These are phyloP conservation scores for Dasyprocta punctata DNA, from an alignment of 2,113 vertebrate species.

Conservation along the genomic window DNA sequence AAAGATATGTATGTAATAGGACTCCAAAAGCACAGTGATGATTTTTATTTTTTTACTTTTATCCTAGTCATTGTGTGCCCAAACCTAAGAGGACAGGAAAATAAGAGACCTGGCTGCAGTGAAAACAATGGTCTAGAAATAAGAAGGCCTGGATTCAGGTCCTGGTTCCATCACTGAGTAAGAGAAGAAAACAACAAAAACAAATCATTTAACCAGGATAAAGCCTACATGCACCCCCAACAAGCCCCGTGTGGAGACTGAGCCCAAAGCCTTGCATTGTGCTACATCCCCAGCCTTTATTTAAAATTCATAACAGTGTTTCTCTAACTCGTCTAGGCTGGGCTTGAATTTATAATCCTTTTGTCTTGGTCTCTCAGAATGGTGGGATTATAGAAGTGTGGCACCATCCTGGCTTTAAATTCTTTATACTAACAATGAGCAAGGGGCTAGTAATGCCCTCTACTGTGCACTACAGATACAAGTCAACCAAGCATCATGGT, in stretches of 20 bases:
- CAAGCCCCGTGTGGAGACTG: neutral
- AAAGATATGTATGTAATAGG: neutral
- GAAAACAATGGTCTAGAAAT: neutral
- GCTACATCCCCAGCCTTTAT: neutral
- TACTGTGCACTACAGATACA: neutral
- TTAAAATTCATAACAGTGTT: neutral
- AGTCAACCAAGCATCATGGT: neutral
- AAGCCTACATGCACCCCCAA: neutral
- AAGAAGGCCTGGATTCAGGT: neutral
- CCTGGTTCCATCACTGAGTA: neutral
- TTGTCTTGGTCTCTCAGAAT: neutral
- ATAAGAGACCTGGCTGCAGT: neutral
- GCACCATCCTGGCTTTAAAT: neutral
- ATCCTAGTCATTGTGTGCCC: neutral
- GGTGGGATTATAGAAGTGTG: neutral
- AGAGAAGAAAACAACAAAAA: slow-evolving; percentile 18
- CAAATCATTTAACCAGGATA: neutral
- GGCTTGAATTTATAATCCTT: neutral
- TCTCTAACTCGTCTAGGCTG: neutral
- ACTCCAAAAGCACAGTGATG: neutral
- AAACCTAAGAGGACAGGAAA: neutral
- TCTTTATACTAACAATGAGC: neutral
- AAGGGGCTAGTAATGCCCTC: neutral
- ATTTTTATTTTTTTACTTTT: neutral
- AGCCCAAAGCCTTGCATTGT: neutral